Conservation (phyloP, 2,888 invertebrate genomes). For the Xestia sexstrigata region DNA sequence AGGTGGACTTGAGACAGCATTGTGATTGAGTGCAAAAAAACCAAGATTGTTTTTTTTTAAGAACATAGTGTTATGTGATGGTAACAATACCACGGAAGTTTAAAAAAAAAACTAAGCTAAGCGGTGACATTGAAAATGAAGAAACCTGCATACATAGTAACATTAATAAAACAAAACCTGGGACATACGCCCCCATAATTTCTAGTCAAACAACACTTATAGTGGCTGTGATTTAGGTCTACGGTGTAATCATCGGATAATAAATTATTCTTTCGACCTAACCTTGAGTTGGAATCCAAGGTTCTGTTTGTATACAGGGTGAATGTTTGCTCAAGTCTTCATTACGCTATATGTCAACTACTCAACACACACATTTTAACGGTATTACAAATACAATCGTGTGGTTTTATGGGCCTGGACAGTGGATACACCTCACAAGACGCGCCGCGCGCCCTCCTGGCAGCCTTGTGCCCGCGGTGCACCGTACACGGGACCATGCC, state of each 20-base stretch:
- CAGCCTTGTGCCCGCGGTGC: too few species aligned
- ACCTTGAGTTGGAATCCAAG: constrained; percentile 38
- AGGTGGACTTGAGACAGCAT: too few species aligned
- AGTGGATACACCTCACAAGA: too few species aligned
- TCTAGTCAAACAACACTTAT: constrained; percentile 3
- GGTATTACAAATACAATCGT: too few species aligned
- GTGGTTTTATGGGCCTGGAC: too few species aligned
- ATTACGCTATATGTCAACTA: not conserved
- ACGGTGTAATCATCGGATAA: not conserved
- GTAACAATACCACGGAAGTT: too few species aligned
- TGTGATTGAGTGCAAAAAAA: too few species aligned
- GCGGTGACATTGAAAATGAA: not conserved
- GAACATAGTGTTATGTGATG: too few species aligned
- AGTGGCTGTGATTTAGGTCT: constrained; percentile 15
- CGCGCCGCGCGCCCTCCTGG: too few species aligned
- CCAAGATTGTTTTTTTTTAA: too few species aligned
- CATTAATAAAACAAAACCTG: not conserved
- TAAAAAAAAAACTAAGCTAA: too few species aligned
- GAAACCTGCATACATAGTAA: not conserved
- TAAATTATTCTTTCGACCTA: constrained; percentile 39
- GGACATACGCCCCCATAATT: constrained; percentile 28
- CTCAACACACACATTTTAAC: constrained; percentile 2
- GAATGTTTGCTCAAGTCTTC: constrained; percentile 7
- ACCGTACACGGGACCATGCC: too few species aligned
- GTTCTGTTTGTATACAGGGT: constrained; percentile 5